Evolutionary conservation across 2,113 vertebrate genomes (phyloP).

Genomic region (Caretta caretta): DNA sequence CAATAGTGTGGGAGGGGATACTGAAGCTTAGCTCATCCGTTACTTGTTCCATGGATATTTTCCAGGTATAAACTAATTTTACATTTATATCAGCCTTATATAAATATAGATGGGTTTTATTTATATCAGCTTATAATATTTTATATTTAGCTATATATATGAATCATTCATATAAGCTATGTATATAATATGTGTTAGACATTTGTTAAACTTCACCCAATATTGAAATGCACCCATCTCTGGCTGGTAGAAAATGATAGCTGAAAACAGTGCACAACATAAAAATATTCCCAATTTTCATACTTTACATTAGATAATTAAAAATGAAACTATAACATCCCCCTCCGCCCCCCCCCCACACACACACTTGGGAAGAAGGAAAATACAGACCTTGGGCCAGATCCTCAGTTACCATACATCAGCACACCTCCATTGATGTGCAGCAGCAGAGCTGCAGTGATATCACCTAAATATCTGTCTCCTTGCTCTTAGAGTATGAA

Average conservation of each 20-base stretch:
- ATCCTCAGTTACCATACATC: neutral
- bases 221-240: neutral
- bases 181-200: neutral
- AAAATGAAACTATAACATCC: neutral
- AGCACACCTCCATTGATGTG: neutral
- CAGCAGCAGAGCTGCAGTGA: neutral
- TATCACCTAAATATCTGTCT: neutral
- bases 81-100: neutral
- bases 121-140: neutral
- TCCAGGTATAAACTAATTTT: neutral
- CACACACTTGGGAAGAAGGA: neutral
- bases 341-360: too few species aligned
- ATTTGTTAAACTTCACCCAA: neutral
- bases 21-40: neutral
- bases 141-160: neutral
- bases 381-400: neutral
- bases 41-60: neutral
- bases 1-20: neutral
- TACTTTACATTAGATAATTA: neutral
- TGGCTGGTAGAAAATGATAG: neutral
- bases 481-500: neutral
- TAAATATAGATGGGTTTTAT: neutral
- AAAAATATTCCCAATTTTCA: neutral
- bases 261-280: neutral
- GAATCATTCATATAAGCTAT: neutral